phyloP scores from a whole-genome alignment of 2,888 invertebrate species.

The Pyrochroa serraticornis region DNA sequence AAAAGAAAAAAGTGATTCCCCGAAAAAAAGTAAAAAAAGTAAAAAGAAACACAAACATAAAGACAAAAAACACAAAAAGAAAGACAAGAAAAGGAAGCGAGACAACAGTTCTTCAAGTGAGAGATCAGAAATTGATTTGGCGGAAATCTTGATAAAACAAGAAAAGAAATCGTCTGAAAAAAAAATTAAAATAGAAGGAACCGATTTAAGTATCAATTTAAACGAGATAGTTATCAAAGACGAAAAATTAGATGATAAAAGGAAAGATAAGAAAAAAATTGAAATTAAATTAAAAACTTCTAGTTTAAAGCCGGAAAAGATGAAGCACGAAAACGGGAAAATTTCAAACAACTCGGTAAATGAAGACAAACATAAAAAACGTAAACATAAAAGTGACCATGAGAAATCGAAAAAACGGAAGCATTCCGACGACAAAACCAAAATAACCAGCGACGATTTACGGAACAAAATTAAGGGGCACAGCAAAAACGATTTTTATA shows the following conservation, averaged over 20 bases:
- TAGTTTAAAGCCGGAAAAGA: constrained; percentile 36
- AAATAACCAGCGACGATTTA: constrained; percentile 40
- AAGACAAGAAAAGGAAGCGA: constrained; percentile 57
- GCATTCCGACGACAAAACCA: constrained; percentile 39
- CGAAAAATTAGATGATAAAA: constrained; percentile 23
- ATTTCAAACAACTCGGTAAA: constrained; percentile 52
- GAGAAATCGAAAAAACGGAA: constrained; percentile 32
- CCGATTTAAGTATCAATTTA: constrained; percentile 31
- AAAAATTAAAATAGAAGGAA: constrained; percentile 51
- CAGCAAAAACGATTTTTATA: background rate
- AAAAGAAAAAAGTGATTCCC: constrained; percentile 49
- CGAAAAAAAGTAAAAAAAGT: constrained; percentile 62
- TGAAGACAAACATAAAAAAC: constrained; percentile 29
- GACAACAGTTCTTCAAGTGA: constrained; percentile 48
- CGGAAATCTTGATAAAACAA: constrained; percentile 52
- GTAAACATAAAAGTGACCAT: constrained; percentile 33
- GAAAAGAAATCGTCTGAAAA: constrained; percentile 49
- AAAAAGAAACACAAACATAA: constrained; percentile 67
- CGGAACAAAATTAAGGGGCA: constrained; percentile 28
- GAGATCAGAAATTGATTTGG: constrained; percentile 48
- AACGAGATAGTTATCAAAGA: constrained; percentile 20
- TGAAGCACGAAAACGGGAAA: constrained; percentile 70
- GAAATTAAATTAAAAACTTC: constrained; percentile 17
- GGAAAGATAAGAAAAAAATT: constrained; percentile 20
- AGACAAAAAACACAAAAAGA: constrained; percentile 62